Evolutionary conservation across 1,140 invertebrate species (phyloP), one percentile per base, ranked within the genome.

Genomic region (Drosophila hydei): DNA sequence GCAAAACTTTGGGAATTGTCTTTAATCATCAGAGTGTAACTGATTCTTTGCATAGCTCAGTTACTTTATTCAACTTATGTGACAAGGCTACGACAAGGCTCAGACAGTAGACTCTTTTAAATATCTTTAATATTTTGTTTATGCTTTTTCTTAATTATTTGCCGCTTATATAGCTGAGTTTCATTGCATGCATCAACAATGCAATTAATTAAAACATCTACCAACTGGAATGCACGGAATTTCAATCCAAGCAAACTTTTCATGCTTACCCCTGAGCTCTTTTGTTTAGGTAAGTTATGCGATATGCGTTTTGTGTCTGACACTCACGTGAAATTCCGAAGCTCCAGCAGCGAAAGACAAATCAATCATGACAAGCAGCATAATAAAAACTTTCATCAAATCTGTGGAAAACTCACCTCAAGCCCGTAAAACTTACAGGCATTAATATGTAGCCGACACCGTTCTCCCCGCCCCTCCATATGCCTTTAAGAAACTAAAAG

Each of bases 341-440:
- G 14, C 45, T 48, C 19, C 45, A 21, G n/a, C 45, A 19, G 27
- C 1, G 27, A 19, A 11, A 19, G 19, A 47, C 55, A 50, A 67
- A 48, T 67, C 55, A 67, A 59, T 67, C 54, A 33, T 59, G 54
- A 43, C 38, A 56, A 43, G 43, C 14, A 59, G 42, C 25, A 52
- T 51, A 42, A 30, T 30, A 18, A 36, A 59, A 33, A 68, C 42
- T 42, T 58, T 60, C 36, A 51, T 40, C 56, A 61, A 68, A 68
- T 60, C 56, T 65, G 27, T 65, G 27, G 11, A 18, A 30, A 42
- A 27, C 21, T 21, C 38, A 56, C 52, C 52, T 56, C 16, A 59
- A 27, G 14, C 25, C 42, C n/a, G n/a, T 11, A 42, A 9, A 56
- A 27, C n/a, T 27, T 43, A 25, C 12, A 25, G 38, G 40, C 18